Conservation (phyloP, 1,140 invertebrate genomes). For the Choristoneura fumiferana region DNA sequence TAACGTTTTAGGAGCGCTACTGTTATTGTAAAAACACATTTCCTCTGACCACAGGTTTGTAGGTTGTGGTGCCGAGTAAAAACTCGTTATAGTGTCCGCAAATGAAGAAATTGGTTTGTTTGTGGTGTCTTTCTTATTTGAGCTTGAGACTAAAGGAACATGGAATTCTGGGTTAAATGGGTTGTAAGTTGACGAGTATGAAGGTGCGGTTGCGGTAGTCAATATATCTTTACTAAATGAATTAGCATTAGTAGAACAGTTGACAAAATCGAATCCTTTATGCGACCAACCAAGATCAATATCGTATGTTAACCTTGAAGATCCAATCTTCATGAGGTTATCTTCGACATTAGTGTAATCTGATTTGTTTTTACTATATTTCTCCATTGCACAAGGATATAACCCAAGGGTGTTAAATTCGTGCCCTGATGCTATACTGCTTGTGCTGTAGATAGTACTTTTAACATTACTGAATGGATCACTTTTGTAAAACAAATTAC, state of each 20-base stretch:
- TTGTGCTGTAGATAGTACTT: slow-evolving; percentile 67
- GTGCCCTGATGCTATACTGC: slow-evolving; percentile 65
- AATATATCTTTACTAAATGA: slow-evolving; percentile 65
- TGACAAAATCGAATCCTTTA: slow-evolving; percentile 71
- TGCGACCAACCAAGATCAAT: slow-evolving; percentile 73
- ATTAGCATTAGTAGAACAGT: slow-evolving; percentile 54
- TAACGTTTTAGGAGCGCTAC: slow-evolving; percentile 49
- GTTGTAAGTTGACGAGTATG: slow-evolving; percentile 63
- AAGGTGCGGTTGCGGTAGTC: slow-evolving; percentile 44
- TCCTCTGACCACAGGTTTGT: slow-evolving; percentile 69
- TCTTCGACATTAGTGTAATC: slow-evolving; percentile 66
- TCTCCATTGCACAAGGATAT: slow-evolving; percentile 72
- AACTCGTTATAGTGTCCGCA: slow-evolving; percentile 46
- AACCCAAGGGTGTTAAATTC: slow-evolving; percentile 65
- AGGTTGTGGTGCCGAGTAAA: slow-evolving; percentile 56
- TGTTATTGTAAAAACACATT: slow-evolving; percentile 56
- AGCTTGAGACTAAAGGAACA: slow-evolving; percentile 58
- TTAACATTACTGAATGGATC: slow-evolving; percentile 63
- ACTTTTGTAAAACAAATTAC: slow-evolving; percentile 68
- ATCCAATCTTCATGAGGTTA: slow-evolving; percentile 69
- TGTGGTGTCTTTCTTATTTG: slow-evolving; percentile 51
- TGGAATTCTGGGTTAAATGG: slow-evolving; percentile 73
- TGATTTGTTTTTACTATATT: slow-evolving; percentile 67
- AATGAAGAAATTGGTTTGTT: slow-evolving; percentile 14
- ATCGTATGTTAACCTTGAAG: slow-evolving; percentile 69